These are phyloP conservation scores for Octopus sinensis DNA, from an alignment of 1,140 invertebrate genomes.

Conservation along the genomic window DNA sequence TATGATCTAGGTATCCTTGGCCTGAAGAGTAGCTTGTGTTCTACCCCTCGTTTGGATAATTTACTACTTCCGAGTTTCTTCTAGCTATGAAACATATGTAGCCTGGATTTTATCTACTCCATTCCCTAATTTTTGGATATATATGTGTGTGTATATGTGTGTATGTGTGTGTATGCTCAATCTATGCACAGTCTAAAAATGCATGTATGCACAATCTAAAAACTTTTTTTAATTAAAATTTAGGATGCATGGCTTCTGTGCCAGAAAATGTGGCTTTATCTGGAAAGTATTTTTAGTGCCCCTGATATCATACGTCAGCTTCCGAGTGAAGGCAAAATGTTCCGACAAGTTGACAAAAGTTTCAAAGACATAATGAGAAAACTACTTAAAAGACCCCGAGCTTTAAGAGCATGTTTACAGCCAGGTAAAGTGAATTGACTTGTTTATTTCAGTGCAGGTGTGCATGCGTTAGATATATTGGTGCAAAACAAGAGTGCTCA, in stretches of 20 bases:
- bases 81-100: no score
- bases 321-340: constrained; percentile 70
- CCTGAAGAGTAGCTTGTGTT: no score
- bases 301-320: constrained; percentile 61
- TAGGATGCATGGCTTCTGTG: constrained; percentile 67
- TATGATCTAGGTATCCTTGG: no score
- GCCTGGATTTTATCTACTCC: no score
- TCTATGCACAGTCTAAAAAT: no score
- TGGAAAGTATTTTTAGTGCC: constrained; percentile 49
- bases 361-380: constrained; percentile 70
- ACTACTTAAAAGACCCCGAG: constrained; percentile 64
- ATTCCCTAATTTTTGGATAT: no score
- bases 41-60: no score
- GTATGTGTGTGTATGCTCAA: no score
- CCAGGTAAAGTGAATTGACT: background rate
- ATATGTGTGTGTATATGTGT: no score
- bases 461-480: background rate
- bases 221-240: background rate
- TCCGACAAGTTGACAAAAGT: constrained; percentile 68
- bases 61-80: no score
- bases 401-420: constrained; percentile 46
- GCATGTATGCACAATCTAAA: no score
- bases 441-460: no score
- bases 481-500: background rate
- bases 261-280: constrained; percentile 63